Evolutionary conservation across 1,140 invertebrate genomes (phyloP).

Genomic region (Littorina saxatilis): DNA sequence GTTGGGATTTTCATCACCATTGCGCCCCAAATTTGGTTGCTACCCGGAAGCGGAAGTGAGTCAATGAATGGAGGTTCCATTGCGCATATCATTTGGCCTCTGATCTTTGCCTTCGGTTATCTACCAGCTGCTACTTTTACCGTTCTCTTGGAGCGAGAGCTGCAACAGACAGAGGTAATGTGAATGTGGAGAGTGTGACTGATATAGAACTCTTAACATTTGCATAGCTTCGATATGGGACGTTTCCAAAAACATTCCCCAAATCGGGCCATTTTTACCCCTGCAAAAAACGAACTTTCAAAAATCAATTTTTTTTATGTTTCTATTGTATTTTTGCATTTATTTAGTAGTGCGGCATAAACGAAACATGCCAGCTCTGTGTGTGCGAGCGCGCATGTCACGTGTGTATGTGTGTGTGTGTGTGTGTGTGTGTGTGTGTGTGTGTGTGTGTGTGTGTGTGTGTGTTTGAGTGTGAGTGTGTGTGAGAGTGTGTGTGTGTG

Average conservation of each 20-base stretch:
- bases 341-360: too few relatives aligned
- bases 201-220: too few relatives aligned
- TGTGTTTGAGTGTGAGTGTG: too few relatives aligned
- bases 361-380: too few relatives aligned
- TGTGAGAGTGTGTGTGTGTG: too few relatives aligned
- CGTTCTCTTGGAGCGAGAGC: conserved; percentile 54
- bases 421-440: conserved; percentile 15
- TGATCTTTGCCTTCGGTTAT: conserved; percentile 55
- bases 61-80: conserved; percentile 1
- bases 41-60: conserved; percentile 32
- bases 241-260: too few relatives aligned
- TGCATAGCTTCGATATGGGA: too few relatives aligned
- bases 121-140: conserved; percentile 49
- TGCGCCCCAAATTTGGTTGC: conserved; percentile 56
- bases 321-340: too few relatives aligned
- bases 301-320: too few relatives aligned
- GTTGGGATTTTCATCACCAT: conserved; percentile 55
- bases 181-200: too few relatives aligned
- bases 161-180: conserved; percentile 54
- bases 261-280: too few relatives aligned
- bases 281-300: too few relatives aligned
- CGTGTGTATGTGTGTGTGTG: neutral
- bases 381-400: neutral
- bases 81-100: conserved; percentile 53
- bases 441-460: neutral